Evolutionary conservation across 2,113 vertebrate genomes (phyloP), one percentile per base, ranked within the genome.

Genomic region (Cavia aperea): DNA sequence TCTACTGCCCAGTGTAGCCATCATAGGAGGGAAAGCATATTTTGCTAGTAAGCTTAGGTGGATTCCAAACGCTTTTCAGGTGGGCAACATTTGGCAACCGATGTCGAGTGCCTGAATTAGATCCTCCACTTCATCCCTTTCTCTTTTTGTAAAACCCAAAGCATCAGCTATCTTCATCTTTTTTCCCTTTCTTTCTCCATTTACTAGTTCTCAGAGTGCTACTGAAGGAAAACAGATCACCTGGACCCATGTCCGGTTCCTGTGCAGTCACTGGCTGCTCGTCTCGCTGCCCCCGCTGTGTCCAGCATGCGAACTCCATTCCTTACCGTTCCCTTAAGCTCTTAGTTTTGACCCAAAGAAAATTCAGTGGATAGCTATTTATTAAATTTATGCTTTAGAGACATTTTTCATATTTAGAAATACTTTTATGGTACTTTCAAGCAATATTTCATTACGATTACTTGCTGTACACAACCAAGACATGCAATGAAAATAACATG

Each of bases 241-340:
- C 5, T 72, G 36, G 36, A 39, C 11, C 68, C 36, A 39, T 11
- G 70, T 43, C 70, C 23, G 70, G 19, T 10, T 39, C n/a, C 11
- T 12, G 68, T 2, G 36, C n/a, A 21, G n/a, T 21, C 36, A 10
- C 21, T 1, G 19, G 18, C 8, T 2, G 10, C 43, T 15, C 24
- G 5, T 5, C 43, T 29, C 24, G 12, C 24, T 15, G 29, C 73
- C 39, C 70, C 8, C 8, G 13, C 24, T 75, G 73, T 46, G 24
- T 4, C 73, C 24, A 15, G 43, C 43, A 6, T 31, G 24, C 6
- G 73, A 23, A 49, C 23, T 29, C 43, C 7, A 15, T 7, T 2
- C 73, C 46, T 26, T 5, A 24, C 43, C 24, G 29, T 2, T 7
- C 29, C 24, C 24, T 75, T 49, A 75, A 46, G 43, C 73, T 43